Percentiles rank a stretch among this genome's conserved stretches.
These are phyloP conservation scores for Saxidomus purpurata DNA, from an alignment of 1,140 invertebrate species.

Conservation along the genomic window DNA sequence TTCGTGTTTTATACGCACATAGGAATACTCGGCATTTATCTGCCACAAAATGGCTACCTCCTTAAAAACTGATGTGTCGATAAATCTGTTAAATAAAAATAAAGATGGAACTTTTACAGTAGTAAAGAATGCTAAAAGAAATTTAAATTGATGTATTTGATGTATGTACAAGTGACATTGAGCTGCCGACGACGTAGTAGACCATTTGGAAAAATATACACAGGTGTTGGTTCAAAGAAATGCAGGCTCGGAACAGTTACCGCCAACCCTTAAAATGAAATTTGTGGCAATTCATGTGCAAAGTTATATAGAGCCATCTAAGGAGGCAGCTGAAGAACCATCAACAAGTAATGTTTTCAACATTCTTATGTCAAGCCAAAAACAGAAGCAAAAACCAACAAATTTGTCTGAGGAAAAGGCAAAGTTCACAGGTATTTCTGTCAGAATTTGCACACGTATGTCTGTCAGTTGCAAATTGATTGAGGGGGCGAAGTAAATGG, in stretches of 20 bases:
- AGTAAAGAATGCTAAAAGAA: neutral
- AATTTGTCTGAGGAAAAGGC: too few species aligned
- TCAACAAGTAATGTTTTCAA: neutral
- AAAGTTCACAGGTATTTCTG: too few species aligned
- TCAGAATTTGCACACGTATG: too few species aligned
- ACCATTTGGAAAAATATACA: neutral
- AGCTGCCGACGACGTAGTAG: neutral
- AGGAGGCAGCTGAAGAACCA: too few species aligned
- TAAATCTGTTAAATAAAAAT: neutral
- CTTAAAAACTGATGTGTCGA: neutral
- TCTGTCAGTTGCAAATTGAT: too few species aligned
- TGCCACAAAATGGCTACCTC: neutral
- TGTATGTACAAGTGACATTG: neutral
- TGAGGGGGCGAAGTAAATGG: too few species aligned
- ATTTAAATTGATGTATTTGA: neutral
- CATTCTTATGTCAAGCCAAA: neutral
- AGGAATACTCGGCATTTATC: neutral
- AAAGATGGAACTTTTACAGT: neutral
- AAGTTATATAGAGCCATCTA: neutral
- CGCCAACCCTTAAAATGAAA: constrained; percentile 5
- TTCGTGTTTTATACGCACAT: neutral
- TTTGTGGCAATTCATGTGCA: neutral
- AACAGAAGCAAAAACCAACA: too few species aligned
- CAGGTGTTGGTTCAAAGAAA: neutral
- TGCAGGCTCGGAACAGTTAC: neutral